A percentile compares a stretch with the other conserved stretches of the same genome.
These are phyloP conservation scores for Scomber colias DNA, from an alignment of 2,113 vertebrate species.

Conservation along the genomic window DNA sequence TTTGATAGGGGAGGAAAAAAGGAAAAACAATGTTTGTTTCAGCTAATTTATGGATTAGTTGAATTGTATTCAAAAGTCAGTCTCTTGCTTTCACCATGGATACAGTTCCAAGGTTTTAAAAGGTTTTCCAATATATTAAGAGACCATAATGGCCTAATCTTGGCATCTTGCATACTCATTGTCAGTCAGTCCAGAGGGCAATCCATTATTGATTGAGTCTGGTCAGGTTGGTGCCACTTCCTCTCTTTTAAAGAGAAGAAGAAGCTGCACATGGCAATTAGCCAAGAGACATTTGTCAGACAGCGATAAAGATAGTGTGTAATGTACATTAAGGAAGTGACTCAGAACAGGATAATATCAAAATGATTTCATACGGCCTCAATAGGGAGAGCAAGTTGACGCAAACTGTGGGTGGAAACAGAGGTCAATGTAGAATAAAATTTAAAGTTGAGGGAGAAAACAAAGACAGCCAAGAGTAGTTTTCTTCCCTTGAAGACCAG, in stretches of 20 bases:
- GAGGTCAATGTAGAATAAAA: background rate
- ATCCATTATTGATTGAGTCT: constrained; percentile 21
- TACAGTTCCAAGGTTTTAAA: too few relatives aligned
- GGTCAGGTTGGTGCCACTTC: background rate
- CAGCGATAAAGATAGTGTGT: background rate
- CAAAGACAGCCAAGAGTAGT: constrained; percentile 1
- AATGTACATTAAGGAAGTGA: background rate
- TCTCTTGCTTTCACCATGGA: too few relatives aligned
- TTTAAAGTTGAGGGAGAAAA: background rate
- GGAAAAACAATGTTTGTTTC: too few relatives aligned
- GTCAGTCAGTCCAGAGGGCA: too few relatives aligned
- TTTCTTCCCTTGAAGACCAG: background rate
- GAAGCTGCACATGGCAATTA: background rate
- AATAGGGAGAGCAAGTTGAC: background rate
- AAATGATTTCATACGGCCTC: background rate
- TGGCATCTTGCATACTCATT: too few relatives aligned
- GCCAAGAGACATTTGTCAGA: background rate
- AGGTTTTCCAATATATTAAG: too few relatives aligned
- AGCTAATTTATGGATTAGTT: too few relatives aligned
- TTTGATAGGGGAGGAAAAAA: too few relatives aligned
- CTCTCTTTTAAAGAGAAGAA: background rate
- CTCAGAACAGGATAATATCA: background rate
- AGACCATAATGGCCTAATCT: background rate
- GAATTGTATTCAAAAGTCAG: too few relatives aligned
- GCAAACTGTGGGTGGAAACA: background rate